Conservation (phyloP, 1,140 invertebrate genomes). For the Heliconius nattereri region DNA sequence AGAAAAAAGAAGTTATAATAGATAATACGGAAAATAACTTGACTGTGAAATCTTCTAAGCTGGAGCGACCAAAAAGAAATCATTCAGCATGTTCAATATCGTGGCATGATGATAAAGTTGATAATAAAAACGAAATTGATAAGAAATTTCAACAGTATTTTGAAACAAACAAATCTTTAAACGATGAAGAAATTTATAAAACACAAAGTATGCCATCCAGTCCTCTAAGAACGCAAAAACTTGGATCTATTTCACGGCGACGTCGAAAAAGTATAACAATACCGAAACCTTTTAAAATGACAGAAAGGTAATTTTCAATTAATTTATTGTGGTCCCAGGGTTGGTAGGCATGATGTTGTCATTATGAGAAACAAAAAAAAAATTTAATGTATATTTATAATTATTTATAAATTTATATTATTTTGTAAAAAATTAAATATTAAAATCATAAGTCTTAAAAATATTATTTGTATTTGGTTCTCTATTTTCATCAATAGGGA, state of each 20-base stretch:
- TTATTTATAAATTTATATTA: too few relatives aligned
- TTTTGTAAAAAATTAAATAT: too few relatives aligned
- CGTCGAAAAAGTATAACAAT: constrained; percentile 80
- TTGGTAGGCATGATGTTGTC: too few relatives aligned
- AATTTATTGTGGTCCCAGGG: neutral
- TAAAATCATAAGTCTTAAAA: too few relatives aligned
- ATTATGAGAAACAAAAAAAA: too few relatives aligned
- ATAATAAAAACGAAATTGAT: constrained; percentile 60
- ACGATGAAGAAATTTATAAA: constrained; percentile 58
- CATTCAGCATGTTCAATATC: constrained; percentile 76
- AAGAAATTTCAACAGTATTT: constrained; percentile 71
- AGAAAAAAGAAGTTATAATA: constrained; percentile 43
- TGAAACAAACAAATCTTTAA: constrained; percentile 49
- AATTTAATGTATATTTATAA: too few relatives aligned
- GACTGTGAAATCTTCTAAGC: constrained; percentile 48
- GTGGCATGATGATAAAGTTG: constrained; percentile 71
- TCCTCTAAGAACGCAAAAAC: constrained; percentile 71
- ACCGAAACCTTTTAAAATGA: constrained; percentile 86
- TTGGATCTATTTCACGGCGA: constrained; percentile 48
- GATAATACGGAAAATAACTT: constrained; percentile 40
- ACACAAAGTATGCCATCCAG: constrained; percentile 82
- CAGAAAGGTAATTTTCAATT: constrained; percentile 79
- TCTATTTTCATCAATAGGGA: too few relatives aligned
- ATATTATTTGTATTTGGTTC: too few relatives aligned
- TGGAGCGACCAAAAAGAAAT: constrained; percentile 64